Conservation (phyloP, 2,888 invertebrate genomes). For the Hymenopus coronatus region DNA sequence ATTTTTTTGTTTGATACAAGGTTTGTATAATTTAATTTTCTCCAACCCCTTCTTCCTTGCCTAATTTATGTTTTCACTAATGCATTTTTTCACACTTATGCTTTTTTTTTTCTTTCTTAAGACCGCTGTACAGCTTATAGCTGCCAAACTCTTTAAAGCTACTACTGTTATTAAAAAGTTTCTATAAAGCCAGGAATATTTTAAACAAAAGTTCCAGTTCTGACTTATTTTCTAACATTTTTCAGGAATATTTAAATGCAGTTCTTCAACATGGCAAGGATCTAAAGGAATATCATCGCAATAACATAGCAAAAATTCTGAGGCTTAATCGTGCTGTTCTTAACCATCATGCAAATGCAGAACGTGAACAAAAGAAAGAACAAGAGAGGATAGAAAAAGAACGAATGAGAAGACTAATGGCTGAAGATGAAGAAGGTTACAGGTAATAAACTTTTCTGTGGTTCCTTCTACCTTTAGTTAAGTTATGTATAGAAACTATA, state of each 20-base stretch:
- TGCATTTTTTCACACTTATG: no score
- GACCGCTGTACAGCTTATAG: no score
- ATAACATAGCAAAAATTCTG: slow-evolving; percentile 49
- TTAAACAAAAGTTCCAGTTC: no score
- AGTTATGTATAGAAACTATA: not conserved
- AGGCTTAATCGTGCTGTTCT: slow-evolving; percentile 57
- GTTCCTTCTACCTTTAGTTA: not conserved
- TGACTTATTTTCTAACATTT: not conserved
- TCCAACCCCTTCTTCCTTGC: no score
- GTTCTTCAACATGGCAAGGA: slow-evolving; percentile 60
- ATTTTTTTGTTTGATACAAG: no score
- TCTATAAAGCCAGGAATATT: no score
- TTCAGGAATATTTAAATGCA: slow-evolving; percentile 56
- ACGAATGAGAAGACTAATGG: slow-evolving; percentile 61
- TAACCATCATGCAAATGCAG: slow-evolving; percentile 60
- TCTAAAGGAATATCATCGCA: slow-evolving; percentile 59
- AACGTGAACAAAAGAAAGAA: slow-evolving; percentile 62
- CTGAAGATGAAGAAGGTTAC: slow-evolving; percentile 64
- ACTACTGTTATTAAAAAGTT: no score
- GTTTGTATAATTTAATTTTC: no score
- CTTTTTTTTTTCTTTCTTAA: no score
- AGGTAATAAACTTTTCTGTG: slow-evolving; percentile 29
- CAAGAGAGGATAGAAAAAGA: slow-evolving; percentile 62
- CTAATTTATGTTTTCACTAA: no score
- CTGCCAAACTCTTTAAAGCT: no score